These are phyloP conservation scores for Muscina levida DNA, from an alignment of 2,888 invertebrate genomes.

Conservation along the genomic window DNA sequence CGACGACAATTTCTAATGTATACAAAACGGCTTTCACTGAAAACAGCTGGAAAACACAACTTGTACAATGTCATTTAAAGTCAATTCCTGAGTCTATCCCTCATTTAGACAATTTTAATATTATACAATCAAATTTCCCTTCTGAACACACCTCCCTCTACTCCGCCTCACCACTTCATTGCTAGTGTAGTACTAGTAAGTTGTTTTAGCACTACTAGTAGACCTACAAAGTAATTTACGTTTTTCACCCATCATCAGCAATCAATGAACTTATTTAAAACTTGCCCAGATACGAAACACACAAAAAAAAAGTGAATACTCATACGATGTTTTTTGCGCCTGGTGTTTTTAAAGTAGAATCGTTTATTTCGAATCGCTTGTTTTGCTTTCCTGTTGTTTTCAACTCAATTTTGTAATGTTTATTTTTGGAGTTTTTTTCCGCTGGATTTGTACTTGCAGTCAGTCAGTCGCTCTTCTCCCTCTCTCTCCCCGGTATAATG, in stretches of 20 bases:
- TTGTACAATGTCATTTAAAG: too few species aligned
- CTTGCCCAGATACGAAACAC: constrained; percentile 33
- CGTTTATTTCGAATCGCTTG: constrained; percentile 22
- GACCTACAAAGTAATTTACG: constrained; percentile 66
- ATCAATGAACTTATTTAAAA: constrained; percentile 69
- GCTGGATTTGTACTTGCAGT: neutral
- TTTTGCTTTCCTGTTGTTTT: constrained; percentile 35
- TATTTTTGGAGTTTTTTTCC: constrained; percentile 34
- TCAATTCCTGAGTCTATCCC: neutral
- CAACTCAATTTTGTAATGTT: constrained; percentile 27
- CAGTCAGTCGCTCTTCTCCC: too few species aligned
- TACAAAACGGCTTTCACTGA: too few species aligned
- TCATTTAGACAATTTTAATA: too few species aligned
- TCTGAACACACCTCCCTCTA: constrained; percentile 15
- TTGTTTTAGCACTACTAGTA: too few species aligned
- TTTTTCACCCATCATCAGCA: constrained; percentile 69
- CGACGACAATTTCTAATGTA: too few species aligned
- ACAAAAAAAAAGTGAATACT: constrained; percentile 40
- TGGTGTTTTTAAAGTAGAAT: neutral
- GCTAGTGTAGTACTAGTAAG: too few species aligned
- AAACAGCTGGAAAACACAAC: too few species aligned
- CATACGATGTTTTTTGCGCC: constrained; percentile 33
- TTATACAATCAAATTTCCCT: too few species aligned
- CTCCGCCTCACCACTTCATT: too few species aligned
- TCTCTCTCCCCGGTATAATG: too few species aligned